phyloP scores from a whole-genome alignment of 2,113 vertebrate genomes.

The Isurus oxyrinchus region DNA sequence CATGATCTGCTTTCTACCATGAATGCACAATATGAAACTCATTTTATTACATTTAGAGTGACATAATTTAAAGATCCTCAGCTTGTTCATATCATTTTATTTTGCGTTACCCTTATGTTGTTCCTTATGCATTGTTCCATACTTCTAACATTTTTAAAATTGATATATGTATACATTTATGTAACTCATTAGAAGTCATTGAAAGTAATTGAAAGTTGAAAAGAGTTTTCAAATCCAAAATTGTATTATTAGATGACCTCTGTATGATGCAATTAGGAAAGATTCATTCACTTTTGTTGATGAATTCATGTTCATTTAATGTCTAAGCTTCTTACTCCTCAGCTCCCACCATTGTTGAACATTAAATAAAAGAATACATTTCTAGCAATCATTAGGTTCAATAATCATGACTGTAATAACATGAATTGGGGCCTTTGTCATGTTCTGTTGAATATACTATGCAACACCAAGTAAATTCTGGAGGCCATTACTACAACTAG shows the following conservation, averaged over 20 bases:
- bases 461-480: not conserved
- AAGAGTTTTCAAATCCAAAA: not conserved
- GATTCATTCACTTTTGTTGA: not conserved
- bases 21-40: not conserved
- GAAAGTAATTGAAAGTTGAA: not conserved
- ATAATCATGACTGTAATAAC: not conserved
- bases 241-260: not conserved
- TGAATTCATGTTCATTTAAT: not conserved
- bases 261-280: not conserved
- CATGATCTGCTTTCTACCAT: not conserved
- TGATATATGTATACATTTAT: not conserved
- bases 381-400: not conserved
- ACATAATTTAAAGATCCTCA: not conserved
- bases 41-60: not conserved
- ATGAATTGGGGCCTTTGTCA: not conserved
- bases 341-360: not conserved
- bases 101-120: not conserved
- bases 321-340: not conserved
- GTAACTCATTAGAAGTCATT: not conserved
- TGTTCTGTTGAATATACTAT: not conserved
- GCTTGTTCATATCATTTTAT: not conserved
- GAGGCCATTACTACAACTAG: not conserved
- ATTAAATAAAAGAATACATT: not conserved
- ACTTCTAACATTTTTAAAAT: not conserved
- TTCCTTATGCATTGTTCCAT: not conserved